phyloP scores from a whole-genome alignment of 1,140 invertebrate species.

The Thalassaphorura encarpata region DNA sequence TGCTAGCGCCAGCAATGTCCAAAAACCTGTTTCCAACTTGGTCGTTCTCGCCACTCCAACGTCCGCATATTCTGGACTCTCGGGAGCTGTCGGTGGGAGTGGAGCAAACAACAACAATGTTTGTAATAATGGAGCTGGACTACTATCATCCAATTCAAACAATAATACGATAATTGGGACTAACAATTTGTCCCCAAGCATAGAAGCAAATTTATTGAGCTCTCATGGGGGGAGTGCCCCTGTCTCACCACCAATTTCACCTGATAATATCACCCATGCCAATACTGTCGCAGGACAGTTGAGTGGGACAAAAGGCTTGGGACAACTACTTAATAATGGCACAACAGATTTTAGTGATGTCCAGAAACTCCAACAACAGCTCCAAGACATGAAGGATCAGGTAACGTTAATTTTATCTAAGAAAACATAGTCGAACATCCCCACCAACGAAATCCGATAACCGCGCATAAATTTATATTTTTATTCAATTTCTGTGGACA shows the following conservation, averaged over 20 bases:
- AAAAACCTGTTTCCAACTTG: slow-evolving; percentile 27
- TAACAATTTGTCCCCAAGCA: slow-evolving; percentile 26
- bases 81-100: slow-evolving; percentile 33
- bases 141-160: background rate
- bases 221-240: slow-evolving; percentile 13
- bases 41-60: slow-evolving; percentile 25
- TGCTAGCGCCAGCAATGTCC: slow-evolving; percentile 36
- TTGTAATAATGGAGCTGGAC: slow-evolving; percentile 15
- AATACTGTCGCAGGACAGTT: slow-evolving; percentile 21
- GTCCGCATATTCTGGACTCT: too few relatives aligned
- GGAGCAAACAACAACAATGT: slow-evolving; percentile 33
- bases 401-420: slow-evolving; percentile 41
- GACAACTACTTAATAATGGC: slow-evolving; percentile 69
- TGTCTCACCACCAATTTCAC: slow-evolving; percentile 13
- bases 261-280: slow-evolving; percentile 29
- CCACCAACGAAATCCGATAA: background rate
- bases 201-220: slow-evolving; percentile 28
- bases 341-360: slow-evolving; percentile 67
- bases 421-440: background rate
- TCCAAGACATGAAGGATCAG: slow-evolving; percentile 96
- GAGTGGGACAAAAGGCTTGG: too few relatives aligned
- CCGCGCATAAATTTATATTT: background rate
- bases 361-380: slow-evolving; percentile 87
- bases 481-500: background rate
- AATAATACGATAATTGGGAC: background rate